A percentile compares a stretch with the other conserved stretches of the same genome.
Evolutionary conservation across 2,888 invertebrate species (phyloP).

Genomic region (Eristalis intricaria): DNA sequence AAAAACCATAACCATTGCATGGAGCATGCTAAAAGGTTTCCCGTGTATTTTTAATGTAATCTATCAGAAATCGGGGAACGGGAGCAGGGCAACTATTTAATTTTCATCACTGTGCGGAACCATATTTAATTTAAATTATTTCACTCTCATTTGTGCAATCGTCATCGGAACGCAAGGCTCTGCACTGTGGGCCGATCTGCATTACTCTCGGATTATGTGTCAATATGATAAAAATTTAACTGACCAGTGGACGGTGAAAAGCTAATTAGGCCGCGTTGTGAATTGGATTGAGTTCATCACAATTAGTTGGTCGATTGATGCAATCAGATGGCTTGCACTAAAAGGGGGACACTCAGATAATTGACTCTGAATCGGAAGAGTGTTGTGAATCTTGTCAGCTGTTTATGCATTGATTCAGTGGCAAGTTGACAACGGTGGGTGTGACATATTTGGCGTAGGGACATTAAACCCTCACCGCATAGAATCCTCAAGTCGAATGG

Average conservation of each 20-base stretch:
- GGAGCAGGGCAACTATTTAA: neutral
- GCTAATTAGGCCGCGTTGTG: neutral
- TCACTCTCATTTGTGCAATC: neutral
- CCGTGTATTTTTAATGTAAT: conserved; percentile 2
- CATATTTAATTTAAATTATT: conserved; percentile 4
- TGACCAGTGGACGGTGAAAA: neutral
- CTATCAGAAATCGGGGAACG: neutral
- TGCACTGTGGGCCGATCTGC: neutral
- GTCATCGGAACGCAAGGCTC: neutral
- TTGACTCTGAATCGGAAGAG: no score
- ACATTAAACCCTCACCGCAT: no score
- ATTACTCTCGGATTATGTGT: neutral
- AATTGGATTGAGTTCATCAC: neutral
- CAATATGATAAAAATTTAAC: neutral
- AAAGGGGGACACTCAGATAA: no score
- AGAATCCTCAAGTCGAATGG: no score
- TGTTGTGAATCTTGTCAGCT: no score
- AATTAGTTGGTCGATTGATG: neutral
- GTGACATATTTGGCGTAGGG: no score
- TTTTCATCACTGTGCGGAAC: neutral
- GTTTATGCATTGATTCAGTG: no score
- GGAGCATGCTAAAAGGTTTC: neutral
- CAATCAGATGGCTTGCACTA: neutral
- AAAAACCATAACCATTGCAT: neutral
- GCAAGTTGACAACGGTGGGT: no score